Percentiles rank a stretch among this genome's conserved stretches.
phyloP scores from a whole-genome alignment of 2,888 invertebrate genomes.

The Spialia ferax region DNA sequence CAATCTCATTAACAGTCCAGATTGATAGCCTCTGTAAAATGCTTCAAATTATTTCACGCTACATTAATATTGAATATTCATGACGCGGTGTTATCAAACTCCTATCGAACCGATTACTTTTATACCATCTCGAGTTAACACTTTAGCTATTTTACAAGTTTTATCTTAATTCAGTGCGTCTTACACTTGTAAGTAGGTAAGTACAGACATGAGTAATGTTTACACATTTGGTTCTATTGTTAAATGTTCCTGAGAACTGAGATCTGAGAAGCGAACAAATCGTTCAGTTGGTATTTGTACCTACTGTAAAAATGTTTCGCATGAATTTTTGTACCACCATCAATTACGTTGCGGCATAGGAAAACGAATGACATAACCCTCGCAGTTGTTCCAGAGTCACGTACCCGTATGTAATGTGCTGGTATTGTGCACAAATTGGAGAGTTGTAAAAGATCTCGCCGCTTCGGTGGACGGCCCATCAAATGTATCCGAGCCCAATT shows the following conservation, averaged over 20 bases:
- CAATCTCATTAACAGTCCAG: slow-evolving; percentile 80
- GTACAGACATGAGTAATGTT: neutral
- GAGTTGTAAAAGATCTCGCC: slow-evolving; percentile 56
- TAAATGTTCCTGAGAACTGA: neutral
- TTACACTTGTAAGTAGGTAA: neutral
- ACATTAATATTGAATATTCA: slow-evolving; percentile 79
- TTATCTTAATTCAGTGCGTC: too few species aligned
- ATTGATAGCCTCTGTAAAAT: slow-evolving; percentile 81
- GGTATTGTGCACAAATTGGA: slow-evolving; percentile 59
- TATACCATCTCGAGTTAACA: slow-evolving; percentile 10
- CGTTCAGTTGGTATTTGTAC: too few species aligned
- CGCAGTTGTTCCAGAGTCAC: slow-evolving; percentile 62
- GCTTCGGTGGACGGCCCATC: slow-evolving; percentile 59
- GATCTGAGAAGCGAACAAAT: slow-evolving; percentile 9
- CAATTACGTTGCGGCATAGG: slow-evolving; percentile 6
- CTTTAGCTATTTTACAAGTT: too few species aligned
- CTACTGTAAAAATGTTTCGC: neutral
- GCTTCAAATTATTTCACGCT: slow-evolving; percentile 79
- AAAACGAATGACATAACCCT: slow-evolving; percentile 57
- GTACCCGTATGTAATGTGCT: slow-evolving; percentile 65
- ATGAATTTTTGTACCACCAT: slow-evolving; percentile 19
- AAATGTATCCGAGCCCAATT: slow-evolving; percentile 77
- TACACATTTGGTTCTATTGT: neutral
- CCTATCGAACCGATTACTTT: slow-evolving; percentile 4
- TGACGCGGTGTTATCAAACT: slow-evolving; percentile 50